Conservation (phyloP, 2,888 invertebrate genomes). For the Pterostichus madidus region DNA sequence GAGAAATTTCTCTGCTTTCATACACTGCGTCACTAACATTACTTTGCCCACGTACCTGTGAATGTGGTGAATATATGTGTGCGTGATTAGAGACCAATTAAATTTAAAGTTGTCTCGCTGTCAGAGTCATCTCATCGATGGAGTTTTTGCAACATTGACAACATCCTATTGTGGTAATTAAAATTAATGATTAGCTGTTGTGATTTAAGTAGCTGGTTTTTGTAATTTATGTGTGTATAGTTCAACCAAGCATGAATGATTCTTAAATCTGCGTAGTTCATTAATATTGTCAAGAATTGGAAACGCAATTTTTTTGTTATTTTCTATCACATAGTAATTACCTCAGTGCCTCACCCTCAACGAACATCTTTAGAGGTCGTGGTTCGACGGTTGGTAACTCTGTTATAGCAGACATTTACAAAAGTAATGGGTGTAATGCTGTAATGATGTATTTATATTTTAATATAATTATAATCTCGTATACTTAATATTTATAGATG, state of each 20-base stretch:
- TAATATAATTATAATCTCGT: too few species aligned
- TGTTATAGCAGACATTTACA: too few species aligned
- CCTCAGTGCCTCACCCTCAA: too few species aligned
- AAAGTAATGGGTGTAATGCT: too few species aligned
- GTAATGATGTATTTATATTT: too few species aligned
- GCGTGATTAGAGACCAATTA: conserved; percentile 33
- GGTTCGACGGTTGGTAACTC: too few species aligned
- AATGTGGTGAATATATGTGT: conserved; percentile 19
- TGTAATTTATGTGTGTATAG: conserved; percentile 2
- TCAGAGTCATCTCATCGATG: neutral
- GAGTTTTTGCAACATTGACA: conserved; percentile 12
- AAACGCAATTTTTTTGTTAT: neutral
- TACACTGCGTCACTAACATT: conserved; percentile 18
- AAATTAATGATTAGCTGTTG: neutral
- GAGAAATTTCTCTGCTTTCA: conserved; percentile 58
- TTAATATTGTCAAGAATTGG: neutral
- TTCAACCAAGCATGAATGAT: neutral
- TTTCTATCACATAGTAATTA: neutral
- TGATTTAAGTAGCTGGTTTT: conserved; percentile 6
- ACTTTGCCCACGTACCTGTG: neutral
- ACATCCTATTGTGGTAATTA: conserved; percentile 48
- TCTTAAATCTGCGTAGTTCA: neutral
- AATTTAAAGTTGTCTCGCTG: conserved; percentile 28
- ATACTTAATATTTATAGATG: too few species aligned
- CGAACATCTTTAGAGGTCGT: too few species aligned